Base-by-base conservation (phyloP, 2,797 vertebrate species). In the Vespertilio murinus region DNA sequence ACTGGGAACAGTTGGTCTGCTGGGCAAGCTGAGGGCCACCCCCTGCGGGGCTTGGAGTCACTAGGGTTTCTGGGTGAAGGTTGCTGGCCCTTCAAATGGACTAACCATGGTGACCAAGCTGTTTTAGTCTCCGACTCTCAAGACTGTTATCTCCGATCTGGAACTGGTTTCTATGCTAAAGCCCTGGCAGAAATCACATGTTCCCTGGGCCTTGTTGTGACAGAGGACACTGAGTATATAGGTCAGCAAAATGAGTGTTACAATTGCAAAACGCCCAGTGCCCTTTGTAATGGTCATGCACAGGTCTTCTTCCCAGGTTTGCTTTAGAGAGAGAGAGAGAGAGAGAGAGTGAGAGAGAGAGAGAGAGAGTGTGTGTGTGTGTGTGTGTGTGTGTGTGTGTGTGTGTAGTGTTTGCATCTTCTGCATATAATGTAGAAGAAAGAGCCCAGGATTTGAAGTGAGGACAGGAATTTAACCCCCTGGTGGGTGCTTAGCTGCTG, bases 111-210 rank as follows among this genome's bases (percentile, higher is more conserved):
- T 84, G 30, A 64, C n/a, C 67, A 35, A 61, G 47, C 73, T 49
- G 12, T 25, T 67, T 45, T 18, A 35, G 33, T 64, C 47, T n/a
- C 88, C 8, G 25, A 6, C 40, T 85, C 88, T 92, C 79, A 35
- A 38, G 67, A 35, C 25, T 11, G 22, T 89, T 84, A 79, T 54
- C 59, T 54, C 42, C 25, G 13, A 90, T 81, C 90, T 73, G 38
- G 82, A 67, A 91, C 59, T 81, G 33, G 35, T 64, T 94, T 67
- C 2, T 92, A 83, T 42, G 56, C 69, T 64, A 80, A 87, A 93
- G 23, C 14, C 38, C 47, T 75, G 92, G 79, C 12, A 69, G n/a
- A 22, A 23, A 74, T 30, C 61, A 38, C 56, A 35, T 22, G 5
- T 73, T 86, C 45, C 5, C 13, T 38, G 65, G 52, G 20, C 54